These are phyloP conservation scores for Oscheius sp. DNA, from an alignment of 2,888 invertebrate species.

Conservation along the genomic window DNA sequence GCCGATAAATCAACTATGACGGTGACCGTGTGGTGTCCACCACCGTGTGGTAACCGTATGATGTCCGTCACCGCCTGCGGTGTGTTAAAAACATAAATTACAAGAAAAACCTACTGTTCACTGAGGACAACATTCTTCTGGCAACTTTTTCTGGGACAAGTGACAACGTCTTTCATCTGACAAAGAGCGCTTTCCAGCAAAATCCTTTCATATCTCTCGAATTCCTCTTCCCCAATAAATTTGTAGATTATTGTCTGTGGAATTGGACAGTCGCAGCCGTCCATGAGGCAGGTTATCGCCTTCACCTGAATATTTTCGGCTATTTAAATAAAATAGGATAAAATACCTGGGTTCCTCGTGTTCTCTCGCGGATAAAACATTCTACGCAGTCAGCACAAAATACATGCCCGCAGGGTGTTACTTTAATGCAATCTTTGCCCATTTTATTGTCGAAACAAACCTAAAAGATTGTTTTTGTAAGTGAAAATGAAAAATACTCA, in stretches of 20 bases:
- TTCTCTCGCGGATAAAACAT: slow-evolving; percentile 75
- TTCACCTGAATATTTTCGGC: background rate
- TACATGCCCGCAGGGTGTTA: slow-evolving; percentile 78
- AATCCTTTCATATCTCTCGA: slow-evolving; percentile 38
- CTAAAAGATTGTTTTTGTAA: slow-evolving; percentile 15
- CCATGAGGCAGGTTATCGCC: slow-evolving; percentile 42
- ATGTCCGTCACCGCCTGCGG: background rate
- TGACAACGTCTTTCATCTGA: slow-evolving; percentile 78
- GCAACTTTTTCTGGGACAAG: slow-evolving; percentile 79
- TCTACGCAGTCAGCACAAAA: slow-evolving; percentile 79
- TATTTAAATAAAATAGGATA: background rate
- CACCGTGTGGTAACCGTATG: too few species aligned
- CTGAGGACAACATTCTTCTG: slow-evolving; percentile 67
- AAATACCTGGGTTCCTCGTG: slow-evolving; percentile 26
- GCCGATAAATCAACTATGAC: too few species aligned
- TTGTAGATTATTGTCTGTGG: slow-evolving; percentile 38
- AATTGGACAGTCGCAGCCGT: slow-evolving; percentile 39
- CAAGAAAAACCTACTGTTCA: background rate
- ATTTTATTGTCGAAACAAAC: slow-evolving; percentile 77
- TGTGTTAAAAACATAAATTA: background rate
- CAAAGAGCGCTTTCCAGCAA: slow-evolving; percentile 46
- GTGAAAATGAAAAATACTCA: background rate
- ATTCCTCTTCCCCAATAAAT: slow-evolving; percentile 42
- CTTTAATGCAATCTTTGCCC: slow-evolving; percentile 77
- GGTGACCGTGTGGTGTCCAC: too few species aligned